Percentiles rank a stretch among this genome's conserved stretches.
Conservation (phyloP, 2,113 vertebrate species). For the Haemorhous mexicanus region DNA sequence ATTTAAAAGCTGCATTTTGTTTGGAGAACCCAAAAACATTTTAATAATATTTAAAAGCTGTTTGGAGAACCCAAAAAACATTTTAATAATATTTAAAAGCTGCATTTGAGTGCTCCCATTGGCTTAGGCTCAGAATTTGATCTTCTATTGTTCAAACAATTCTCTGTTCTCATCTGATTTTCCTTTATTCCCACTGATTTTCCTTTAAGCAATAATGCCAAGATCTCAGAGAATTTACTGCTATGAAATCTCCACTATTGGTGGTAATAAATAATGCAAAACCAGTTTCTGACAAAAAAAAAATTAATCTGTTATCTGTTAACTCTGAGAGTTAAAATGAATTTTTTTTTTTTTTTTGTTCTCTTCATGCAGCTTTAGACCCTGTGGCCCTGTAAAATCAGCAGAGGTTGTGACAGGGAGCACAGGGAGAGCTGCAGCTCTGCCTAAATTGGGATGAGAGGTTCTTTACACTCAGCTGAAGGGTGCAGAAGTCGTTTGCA, state of each 20-base stretch:
- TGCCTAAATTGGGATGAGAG: too few relatives aligned
- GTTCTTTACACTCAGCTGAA: not conserved
- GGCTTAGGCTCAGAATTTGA: not conserved
- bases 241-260: not conserved
- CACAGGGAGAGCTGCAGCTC: fast-evolving
- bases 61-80: not conserved
- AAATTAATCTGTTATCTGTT: not conserved
- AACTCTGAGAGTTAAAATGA: not conserved
- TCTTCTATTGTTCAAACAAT: not conserved
- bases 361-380: not conserved
- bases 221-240: not conserved
- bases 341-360: fast-evolving
- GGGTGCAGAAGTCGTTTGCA: fast-evolving
- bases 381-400: fast-evolving
- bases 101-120: not conserved
- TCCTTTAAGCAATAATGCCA: not conserved
- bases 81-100: not conserved
- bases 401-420: not conserved
- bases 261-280: not conserved
- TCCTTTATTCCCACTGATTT: not conserved
- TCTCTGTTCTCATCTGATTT: not conserved
- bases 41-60: too few relatives aligned
- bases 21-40: too few relatives aligned
- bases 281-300: not conserved
- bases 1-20: too few relatives aligned